A percentile compares a stretch with the other conserved stretches of the same genome.
Conservation (phyloP, 2,797 vertebrate genomes). For the Myripristis murdjan region DNA sequence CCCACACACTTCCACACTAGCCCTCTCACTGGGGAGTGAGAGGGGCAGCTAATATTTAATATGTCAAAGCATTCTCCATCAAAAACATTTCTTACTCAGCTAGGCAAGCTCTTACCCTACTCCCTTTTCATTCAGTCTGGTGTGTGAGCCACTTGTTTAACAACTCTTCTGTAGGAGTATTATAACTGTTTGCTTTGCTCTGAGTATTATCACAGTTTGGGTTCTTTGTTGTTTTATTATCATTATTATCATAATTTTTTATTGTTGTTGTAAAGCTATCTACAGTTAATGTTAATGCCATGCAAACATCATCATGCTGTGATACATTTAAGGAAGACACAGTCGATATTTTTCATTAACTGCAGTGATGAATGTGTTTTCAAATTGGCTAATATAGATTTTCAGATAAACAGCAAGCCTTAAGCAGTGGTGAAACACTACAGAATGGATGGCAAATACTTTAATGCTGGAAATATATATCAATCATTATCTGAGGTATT, state of each 20-base stretch:
- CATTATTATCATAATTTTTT: too few relatives aligned
- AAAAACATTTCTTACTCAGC: background rate
- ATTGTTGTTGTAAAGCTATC: too few relatives aligned
- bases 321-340: too few relatives aligned
- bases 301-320: too few relatives aligned
- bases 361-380: conserved; percentile 60
- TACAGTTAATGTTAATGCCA: too few relatives aligned
- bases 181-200: conserved; percentile 13
- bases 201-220: too few relatives aligned
- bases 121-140: background rate
- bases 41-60: too few relatives aligned
- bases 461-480: conserved; percentile 59
- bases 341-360: too few relatives aligned
- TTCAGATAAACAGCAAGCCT: background rate
- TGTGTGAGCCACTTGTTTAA: background rate
- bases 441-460: conserved; percentile 40
- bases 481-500: conserved; percentile 58
- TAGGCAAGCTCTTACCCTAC: background rate
- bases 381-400: conserved; percentile 45
- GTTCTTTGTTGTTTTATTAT: background rate
- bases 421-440: conserved; percentile 37
- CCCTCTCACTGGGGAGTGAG: too few relatives aligned
- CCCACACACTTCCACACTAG: too few relatives aligned
- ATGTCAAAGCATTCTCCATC: background rate
- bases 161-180: background rate